Evolutionary conservation across 2,888 invertebrate genomes (phyloP).

Genomic region (Cantharis nigra): DNA sequence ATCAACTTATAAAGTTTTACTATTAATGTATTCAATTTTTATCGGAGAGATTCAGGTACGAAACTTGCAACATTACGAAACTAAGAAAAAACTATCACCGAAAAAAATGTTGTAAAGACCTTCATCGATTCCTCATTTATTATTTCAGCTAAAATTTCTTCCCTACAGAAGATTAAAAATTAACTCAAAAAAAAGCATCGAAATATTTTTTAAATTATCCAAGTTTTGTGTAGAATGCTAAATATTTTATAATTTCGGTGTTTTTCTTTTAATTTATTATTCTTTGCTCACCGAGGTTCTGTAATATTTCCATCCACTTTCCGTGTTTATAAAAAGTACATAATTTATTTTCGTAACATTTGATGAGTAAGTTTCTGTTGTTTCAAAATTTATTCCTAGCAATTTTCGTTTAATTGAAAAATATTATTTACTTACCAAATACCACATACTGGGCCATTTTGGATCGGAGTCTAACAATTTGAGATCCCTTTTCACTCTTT

Average conservation of each 20-base stretch:
- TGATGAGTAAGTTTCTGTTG: not conserved
- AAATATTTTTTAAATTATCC: not conserved
- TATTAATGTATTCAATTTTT: not conserved
- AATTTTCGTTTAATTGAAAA: not conserved
- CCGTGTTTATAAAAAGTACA: not conserved
- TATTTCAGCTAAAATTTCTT: not conserved
- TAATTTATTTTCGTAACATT: not conserved
- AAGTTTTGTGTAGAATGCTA: not conserved
- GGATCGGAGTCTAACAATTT: constrained; percentile 72
- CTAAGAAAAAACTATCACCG: not conserved
- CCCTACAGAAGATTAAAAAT: not conserved
- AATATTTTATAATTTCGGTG: not conserved
- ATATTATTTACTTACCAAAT: constrained; percentile 75
- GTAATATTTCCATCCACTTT: not conserved
- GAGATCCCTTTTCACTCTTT: constrained; percentile 78
- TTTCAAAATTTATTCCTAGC: not conserved
- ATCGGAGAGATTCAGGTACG: not conserved
- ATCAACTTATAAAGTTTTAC: not conserved
- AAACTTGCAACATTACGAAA: not conserved
- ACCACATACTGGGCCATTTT: constrained; percentile 96
- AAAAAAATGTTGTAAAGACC: not conserved
- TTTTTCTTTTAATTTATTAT: not conserved
- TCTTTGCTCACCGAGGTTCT: not conserved
- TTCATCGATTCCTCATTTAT: not conserved
- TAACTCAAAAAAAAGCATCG: not conserved